Evolutionary conservation across 2,113 vertebrate species (phyloP), one percentile per base, ranked within the genome.

Genomic region (Melanotaenia duboulayi): DNA sequence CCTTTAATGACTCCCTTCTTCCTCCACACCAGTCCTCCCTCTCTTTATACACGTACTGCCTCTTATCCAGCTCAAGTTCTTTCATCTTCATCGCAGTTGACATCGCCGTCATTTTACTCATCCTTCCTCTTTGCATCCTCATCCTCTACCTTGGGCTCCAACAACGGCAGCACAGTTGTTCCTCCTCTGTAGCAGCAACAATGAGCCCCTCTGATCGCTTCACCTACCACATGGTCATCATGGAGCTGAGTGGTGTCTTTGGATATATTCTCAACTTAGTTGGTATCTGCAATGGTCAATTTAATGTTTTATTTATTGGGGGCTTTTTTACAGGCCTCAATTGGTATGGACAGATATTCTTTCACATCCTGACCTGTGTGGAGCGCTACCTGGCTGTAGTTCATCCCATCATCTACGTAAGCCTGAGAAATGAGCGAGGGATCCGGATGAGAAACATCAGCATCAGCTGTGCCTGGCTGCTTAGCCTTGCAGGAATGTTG

Each of bases 171-270:
- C 46, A 7, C 0, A 69, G 16, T 6, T 11, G 35, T 17, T 17
- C 25, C 46, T 5, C 7, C n/a, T 9, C 23, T 23, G 14, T 32
- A 13, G 14, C 52, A 11, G 1, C 59, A 3, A 14, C 61, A 1
- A 11, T 32, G 13, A 76, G 46, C 46, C 81, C 76, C 28, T 66
- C 59, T 0, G 81, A 87, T 17, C 8, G 20, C 67, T 73, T 87
- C 24, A 71, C 65, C 11, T 74, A 51, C 75, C 54, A 81, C 63
- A 35, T 81, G 77, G 65, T 51, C 2, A 7, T 17, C 61, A 32
- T 86, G 7, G 75, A 87, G 62, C 4, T 74, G 23, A 11, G 42
- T 4, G 48, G 68, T 2, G 22, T 61, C 11, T 20, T 61, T 11
- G 68, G 68, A 3, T 52, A 20, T 22, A 19, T 42, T 17, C 17